Percentiles rank a stretch among this genome's conserved stretches.
These are phyloP conservation scores for Sepiola atlantica DNA, from an alignment of 2,888 invertebrate species.

Conservation along the genomic window DNA sequence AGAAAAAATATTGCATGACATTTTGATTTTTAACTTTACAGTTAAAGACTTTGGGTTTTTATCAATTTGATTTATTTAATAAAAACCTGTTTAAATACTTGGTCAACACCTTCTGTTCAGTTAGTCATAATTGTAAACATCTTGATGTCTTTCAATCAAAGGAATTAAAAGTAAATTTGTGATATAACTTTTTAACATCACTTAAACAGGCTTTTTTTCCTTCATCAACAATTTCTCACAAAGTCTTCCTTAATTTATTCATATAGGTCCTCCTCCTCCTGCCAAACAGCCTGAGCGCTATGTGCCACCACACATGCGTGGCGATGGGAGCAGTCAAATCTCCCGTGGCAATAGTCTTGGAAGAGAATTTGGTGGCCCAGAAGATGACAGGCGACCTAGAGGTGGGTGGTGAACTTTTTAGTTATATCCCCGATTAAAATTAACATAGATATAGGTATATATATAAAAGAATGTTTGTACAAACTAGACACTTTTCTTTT, in stretches of 20 bases:
- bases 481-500: not conserved
- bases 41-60: not conserved
- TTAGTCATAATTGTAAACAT: conserved; percentile 16
- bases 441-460: not conserved
- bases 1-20: not conserved
- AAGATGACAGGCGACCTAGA: conserved; percentile 42
- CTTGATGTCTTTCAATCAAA: conserved; percentile 16
- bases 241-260: conserved; percentile 39
- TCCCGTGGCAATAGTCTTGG: conserved; percentile 38
- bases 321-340: conserved; percentile 64
- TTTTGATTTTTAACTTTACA: not conserved
- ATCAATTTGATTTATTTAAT: not conserved
- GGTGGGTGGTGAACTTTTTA: conserved; percentile 45
- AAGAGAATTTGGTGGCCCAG: conserved; percentile 39
- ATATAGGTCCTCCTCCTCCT: conserved; percentile 41
- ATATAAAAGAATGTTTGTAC: not conserved
- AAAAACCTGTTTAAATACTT: not conserved
- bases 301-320: conserved; percentile 94
- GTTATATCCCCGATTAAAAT: conserved; percentile 11
- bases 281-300: conserved; percentile 77
- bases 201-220: not conserved
- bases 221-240: conserved; percentile 19
- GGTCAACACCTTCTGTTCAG: not conserved
- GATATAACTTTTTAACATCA: not conserved
- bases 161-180: conserved; percentile 32